Evolutionary conservation across 2,888 invertebrate genomes (phyloP), one percentile per base, ranked within the genome.

Genomic region (Ophion obscuratus): DNA sequence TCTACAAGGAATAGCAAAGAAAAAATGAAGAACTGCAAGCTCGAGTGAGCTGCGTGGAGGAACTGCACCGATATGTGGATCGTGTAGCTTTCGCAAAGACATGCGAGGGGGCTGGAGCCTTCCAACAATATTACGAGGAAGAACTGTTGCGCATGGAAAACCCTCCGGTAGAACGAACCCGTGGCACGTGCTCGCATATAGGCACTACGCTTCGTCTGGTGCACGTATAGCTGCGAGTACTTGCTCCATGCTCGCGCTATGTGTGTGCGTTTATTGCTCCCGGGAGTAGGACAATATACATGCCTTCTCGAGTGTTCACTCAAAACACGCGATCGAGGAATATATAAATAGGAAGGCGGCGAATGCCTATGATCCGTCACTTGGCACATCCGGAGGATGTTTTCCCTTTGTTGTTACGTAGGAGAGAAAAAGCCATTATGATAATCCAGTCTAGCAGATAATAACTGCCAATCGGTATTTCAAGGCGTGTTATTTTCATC

Each of bases 101-200:
- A 31, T 40, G 36, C 20, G 62, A 70, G 24, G 9, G 17, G 64
- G 53, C 17, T 24, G 36, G 31, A 20, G 47, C 36, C 73, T 66
- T 75, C 83, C 84, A 75, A 84, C 71, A 71, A 84, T 81, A 75
- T 81, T 76, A n/a, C 53, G 24, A 73, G 86, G 77, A 81, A 75
- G 57, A 74, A 74, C 62, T 78, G 75, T 61, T 73, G 67, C 44
- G 76, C 71, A 70, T 74, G 74, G 27, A 70, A 75, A 47, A 80
- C 75, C 64, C 68, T 75, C 24, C 64, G 81, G 83, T 77, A 83
- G 74, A 86, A 86, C 84, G 81, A 78, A 81, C 78, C 75, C 11
- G 84, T 11, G 86, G 86, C 86, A 86, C 86, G 86, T 86, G 86
- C 86, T 83, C 81, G 11, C 80, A 57, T 76, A 84, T 76, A 84